A percentile compares a stretch with the other conserved stretches of the same genome.
Evolutionary conservation across 2,113 vertebrate genomes (phyloP).

Genomic region (Hystrix cristata): DNA sequence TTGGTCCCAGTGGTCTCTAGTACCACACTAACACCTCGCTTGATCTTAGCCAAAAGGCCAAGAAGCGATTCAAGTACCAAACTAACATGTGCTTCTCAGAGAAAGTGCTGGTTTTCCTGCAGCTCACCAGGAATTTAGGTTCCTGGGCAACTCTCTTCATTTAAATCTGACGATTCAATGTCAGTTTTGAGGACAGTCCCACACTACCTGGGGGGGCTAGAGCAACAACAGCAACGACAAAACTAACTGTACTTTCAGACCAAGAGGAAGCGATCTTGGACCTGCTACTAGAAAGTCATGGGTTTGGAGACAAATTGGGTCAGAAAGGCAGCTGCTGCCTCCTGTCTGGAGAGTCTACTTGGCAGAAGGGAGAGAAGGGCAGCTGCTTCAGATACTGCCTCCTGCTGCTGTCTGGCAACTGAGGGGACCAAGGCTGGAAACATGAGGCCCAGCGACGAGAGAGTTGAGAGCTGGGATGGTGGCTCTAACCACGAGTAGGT

Average conservation of each 20-base stretch:
- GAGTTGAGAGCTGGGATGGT: neutral
- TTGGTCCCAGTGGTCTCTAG: neutral
- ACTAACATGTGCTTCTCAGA: neutral
- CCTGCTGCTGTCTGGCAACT: neutral
- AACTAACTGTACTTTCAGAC: neutral
- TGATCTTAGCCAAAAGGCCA: no score
- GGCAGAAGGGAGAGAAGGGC: neutral
- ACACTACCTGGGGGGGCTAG: neutral
- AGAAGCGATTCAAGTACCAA: neutral
- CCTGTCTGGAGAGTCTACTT: neutral
- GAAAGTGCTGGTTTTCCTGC: neutral
- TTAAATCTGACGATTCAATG: neutral
- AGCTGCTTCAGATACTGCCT: conserved; percentile 32
- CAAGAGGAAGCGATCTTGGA: neutral
- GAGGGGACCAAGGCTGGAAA: neutral
- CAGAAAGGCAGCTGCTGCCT: conserved; percentile 47
- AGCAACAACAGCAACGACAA: neutral
- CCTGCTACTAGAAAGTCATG: neutral
- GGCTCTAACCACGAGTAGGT: neutral
- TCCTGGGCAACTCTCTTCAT: neutral
- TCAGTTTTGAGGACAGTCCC: neutral
- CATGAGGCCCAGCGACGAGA: neutral
- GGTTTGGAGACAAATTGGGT: neutral
- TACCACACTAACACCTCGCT: neutral
- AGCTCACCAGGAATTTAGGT: neutral